A percentile compares a stretch with the other conserved stretches of the same genome.
Conservation (phyloP, 2,113 vertebrate species). For the Saccopteryx leptura region DNA sequence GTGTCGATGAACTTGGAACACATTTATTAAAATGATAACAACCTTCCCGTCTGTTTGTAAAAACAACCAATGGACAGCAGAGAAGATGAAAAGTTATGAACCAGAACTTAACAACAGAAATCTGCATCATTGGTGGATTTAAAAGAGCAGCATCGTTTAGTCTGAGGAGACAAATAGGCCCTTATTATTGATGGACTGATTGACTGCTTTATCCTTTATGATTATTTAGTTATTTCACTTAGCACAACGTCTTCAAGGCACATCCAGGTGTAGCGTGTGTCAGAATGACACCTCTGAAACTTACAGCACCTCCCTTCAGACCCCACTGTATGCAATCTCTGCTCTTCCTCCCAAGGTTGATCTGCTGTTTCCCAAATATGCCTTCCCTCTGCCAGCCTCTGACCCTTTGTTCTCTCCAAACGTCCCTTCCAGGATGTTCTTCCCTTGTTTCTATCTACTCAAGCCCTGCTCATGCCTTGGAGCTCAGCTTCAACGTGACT, state of each 20-base stretch:
- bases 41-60: neutral
- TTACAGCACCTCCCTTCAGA: too few relatives aligned
- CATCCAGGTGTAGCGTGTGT: rapidly evolving
- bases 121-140: neutral
- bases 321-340: rapidly evolving
- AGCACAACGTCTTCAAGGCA: neutral
- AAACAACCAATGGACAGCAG: neutral
- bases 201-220: neutral
- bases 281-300: too few relatives aligned
- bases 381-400: neutral
- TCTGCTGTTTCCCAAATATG: rapidly evolving
- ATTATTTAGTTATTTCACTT: neutral
- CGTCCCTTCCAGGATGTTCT: neutral
- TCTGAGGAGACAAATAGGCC: too few relatives aligned
- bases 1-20: neutral
- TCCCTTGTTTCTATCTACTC: neutral
- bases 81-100: neutral
- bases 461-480: neutral
- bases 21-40: neutral
- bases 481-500: neutral
- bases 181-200: neutral
- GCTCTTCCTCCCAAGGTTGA: neutral
- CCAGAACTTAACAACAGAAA: neutral
- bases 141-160: neutral
- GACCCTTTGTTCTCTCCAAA: neutral